These are phyloP conservation scores for Eupsilia transversa DNA, from an alignment of 2,888 invertebrate genomes.

Conservation along the genomic window DNA sequence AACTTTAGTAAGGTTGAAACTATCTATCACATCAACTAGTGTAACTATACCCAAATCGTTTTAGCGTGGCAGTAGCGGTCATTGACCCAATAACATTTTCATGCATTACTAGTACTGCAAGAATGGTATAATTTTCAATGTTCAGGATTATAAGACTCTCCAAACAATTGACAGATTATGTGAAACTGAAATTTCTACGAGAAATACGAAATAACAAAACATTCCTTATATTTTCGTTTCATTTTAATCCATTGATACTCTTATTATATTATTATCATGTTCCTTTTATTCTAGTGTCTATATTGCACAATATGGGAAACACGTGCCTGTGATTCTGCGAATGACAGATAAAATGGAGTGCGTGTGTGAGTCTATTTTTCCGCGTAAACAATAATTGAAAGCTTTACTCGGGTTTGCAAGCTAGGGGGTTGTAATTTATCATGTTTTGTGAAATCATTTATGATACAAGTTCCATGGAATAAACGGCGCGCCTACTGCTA, in stretches of 20 bases:
- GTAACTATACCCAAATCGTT: no score
- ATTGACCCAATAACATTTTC: no score
- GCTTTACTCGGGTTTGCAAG: neutral
- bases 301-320: neutral
- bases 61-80: no score
- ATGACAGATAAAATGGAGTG: slow-evolving; percentile 19
- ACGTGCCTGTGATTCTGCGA: neutral
- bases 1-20: no score
- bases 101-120: no score
- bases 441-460: slow-evolving; percentile 8
- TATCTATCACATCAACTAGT: no score
- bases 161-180: no score
- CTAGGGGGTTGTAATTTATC: slow-evolving; percentile 7
- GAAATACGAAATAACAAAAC: neutral
- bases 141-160: neutral
- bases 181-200: neutral
- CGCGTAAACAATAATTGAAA: slow-evolving; percentile 1
- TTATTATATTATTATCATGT: neutral
- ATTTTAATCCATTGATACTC: neutral
- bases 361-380: neutral
- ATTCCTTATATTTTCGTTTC: neutral
- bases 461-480: neutral
- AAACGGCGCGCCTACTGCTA: neutral
- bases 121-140: neutral
- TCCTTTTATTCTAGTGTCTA: neutral